Conservation (phyloP, 2,888 invertebrate genomes). For the Brachynemurus nebulosus region DNA sequence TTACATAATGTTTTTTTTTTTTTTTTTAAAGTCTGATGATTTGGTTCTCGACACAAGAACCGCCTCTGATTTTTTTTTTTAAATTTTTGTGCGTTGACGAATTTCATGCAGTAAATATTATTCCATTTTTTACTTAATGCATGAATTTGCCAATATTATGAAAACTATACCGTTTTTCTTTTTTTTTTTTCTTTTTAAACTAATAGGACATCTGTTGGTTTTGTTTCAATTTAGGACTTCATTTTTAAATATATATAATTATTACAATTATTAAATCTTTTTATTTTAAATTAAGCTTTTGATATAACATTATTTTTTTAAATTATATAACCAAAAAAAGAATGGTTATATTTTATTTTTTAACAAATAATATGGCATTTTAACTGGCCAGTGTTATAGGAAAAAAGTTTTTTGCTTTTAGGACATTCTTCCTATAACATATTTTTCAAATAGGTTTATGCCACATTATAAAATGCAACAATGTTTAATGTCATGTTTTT, state of each 20-base stretch:
- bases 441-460: not conserved
- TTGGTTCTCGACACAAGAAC: too few relatives aligned
- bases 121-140: too few relatives aligned
- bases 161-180: too few relatives aligned
- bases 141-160: too few relatives aligned
- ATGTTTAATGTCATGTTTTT: not conserved
- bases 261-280: not conserved
- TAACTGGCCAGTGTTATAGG: not conserved
- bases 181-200: not conserved
- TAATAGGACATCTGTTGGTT: not conserved
- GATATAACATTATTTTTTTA: not conserved
- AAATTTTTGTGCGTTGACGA: too few relatives aligned
- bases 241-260: too few relatives aligned
- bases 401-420: not conserved
- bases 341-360: not conserved
- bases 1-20: too few relatives aligned
- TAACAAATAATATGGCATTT: conserved; percentile 1
- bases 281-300: not conserved
- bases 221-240: too few relatives aligned
- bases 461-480: conserved; percentile 1
- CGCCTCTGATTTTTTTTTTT: too few relatives aligned
- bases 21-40: too few relatives aligned
- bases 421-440: not conserved
- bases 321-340: not conserved
- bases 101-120: too few relatives aligned